phyloP scores from a whole-genome alignment of 2,113 vertebrate species.

The Lichenostomus cassidix region DNA sequence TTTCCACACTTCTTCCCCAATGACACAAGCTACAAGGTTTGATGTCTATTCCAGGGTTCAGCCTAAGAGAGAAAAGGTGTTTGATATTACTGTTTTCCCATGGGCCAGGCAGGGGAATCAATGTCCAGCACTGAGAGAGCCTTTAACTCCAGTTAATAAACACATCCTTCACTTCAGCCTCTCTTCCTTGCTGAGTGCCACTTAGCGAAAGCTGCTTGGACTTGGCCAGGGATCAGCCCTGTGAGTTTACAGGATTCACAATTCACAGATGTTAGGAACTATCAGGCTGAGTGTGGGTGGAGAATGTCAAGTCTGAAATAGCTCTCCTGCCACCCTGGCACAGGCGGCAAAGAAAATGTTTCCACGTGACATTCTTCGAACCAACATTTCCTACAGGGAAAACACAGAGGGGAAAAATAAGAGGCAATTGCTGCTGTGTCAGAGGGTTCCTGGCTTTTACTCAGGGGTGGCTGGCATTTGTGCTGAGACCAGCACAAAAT shows the following conservation, averaged over 20 bases:
- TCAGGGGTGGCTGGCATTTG: constrained; percentile 27
- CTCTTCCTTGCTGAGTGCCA: constrained; percentile 34
- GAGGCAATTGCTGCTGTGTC: neutral
- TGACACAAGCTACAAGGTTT: neutral
- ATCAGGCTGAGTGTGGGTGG: constrained; percentile 78
- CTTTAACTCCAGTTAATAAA: constrained; percentile 40
- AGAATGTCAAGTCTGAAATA: constrained; percentile 86
- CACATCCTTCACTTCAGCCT: constrained; percentile 57
- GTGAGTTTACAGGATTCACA: constrained; percentile 75
- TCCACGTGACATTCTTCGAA: constrained; percentile 72
- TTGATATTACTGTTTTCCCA: neutral
- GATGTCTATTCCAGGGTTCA: neutral
- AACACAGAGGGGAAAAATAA: neutral
- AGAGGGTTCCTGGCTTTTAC: neutral
- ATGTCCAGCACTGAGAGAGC: neutral
- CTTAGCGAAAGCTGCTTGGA: constrained; percentile 66
- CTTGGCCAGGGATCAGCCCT: constrained; percentile 71
- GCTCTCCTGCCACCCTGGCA: constrained; percentile 77
- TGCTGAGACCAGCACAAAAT: constrained; percentile 58
- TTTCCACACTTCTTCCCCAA: neutral
- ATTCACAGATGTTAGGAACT: constrained; percentile 87
- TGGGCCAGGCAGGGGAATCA: neutral
- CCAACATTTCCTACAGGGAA: constrained; percentile 66
- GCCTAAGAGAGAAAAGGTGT: neutral
- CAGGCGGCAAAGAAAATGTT: constrained; percentile 74